phyloP scores from a whole-genome alignment of 2,797 vertebrate genomes.

The Spatula clypeata region DNA sequence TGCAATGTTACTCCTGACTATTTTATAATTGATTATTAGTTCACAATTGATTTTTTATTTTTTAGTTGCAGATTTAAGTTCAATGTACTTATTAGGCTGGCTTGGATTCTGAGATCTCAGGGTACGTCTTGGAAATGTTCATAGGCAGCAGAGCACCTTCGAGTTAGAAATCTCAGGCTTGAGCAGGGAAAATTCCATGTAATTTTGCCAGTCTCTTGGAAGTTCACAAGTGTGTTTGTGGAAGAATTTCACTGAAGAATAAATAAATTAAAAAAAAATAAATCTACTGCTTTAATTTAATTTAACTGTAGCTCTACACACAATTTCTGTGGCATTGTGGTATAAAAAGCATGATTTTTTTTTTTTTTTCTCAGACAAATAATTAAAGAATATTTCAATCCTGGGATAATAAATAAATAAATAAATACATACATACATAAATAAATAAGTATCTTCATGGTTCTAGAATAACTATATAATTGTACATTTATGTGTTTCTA shows the following conservation, averaged over 20 bases:
- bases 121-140: not conserved
- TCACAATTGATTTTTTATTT: not conserved
- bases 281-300: not conserved
- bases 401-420: not conserved
- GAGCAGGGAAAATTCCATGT: not conserved
- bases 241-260: not conserved
- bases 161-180: not conserved
- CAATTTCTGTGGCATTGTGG: not conserved
- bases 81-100: accelerated
- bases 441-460: not conserved
- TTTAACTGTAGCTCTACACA: not conserved
- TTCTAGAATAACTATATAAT: not conserved
- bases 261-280: not conserved
- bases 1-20: not conserved
- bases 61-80: not conserved
- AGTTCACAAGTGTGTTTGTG: not conserved
- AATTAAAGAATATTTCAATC: not conserved
- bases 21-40: not conserved
- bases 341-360: not conserved
- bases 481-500: not conserved
- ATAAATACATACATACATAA: too few species aligned
- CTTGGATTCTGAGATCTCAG: not conserved
- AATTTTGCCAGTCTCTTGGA: accelerated
- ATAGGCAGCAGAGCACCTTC: accelerated
- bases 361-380: not conserved